Evolutionary conservation across 1,140 invertebrate species (phyloP).

Genomic region (Sminthurides bifidus): DNA sequence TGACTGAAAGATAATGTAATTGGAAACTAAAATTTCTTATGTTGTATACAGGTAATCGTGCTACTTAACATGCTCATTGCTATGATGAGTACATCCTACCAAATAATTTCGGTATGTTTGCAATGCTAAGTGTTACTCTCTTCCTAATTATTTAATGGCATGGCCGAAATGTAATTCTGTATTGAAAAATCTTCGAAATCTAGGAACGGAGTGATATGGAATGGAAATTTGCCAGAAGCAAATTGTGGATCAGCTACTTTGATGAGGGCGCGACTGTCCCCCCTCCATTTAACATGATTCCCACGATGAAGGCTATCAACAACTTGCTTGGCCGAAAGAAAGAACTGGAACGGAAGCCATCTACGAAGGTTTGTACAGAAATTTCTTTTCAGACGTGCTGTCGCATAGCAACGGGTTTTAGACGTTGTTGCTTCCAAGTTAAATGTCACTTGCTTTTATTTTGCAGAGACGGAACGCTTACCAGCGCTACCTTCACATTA

Average conservation of each 20-base stretch:
- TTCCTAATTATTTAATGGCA: background rate
- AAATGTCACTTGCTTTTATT: background rate
- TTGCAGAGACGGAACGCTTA: background rate
- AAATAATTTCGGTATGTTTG: conserved; percentile 71
- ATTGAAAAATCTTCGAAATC: background rate
- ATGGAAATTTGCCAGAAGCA: conserved; percentile 83
- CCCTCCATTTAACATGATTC: conserved; percentile 76
- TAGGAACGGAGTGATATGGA: conserved; percentile 75
- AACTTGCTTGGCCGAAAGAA: conserved; percentile 42
- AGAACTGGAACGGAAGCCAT: conserved; percentile 37
- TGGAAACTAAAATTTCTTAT: no score
- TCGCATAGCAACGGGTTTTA: conserved; percentile 11
- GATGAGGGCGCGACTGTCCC: conserved; percentile 73
- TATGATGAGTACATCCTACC: conserved; percentile 93
- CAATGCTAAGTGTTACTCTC: background rate
- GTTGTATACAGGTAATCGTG: conserved; percentile 51
- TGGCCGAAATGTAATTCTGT: background rate
- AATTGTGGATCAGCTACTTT: conserved; percentile 88
- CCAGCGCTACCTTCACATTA: conserved; percentile 58
- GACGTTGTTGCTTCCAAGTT: background rate
- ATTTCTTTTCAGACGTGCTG: no score
- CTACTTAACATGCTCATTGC: conserved; percentile 88
- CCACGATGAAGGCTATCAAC: conserved; percentile 54
- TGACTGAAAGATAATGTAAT: background rate
- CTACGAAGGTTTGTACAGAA: conserved; percentile 51